Evolutionary conservation across 2,888 invertebrate species (phyloP).

Genomic region (Dioctria rufipes): DNA sequence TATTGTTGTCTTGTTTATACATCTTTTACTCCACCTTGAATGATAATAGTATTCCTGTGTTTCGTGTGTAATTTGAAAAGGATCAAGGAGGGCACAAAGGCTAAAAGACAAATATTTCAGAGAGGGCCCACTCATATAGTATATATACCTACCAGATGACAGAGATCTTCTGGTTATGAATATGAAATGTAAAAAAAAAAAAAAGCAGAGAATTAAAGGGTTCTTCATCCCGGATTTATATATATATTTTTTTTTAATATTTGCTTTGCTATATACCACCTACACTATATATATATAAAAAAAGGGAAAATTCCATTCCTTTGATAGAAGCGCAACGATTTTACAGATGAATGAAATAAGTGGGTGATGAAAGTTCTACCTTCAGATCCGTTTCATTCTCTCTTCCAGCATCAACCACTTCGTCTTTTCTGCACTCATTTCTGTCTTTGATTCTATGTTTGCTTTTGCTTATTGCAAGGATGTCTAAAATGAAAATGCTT

Average conservation of each 20-base stretch:
- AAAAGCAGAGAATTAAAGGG: constrained; percentile 25
- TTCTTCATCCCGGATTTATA: constrained; percentile 17
- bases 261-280: background rate
- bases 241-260: constrained; percentile 43
- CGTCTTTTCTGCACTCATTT: background rate
- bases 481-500: constrained; percentile 30
- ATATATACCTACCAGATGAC: constrained; percentile 8
- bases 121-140: too few relatives aligned
- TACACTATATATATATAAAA: background rate
- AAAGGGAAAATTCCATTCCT: background rate
- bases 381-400: background rate
- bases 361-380: constrained; percentile 39
- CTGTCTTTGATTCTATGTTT: constrained; percentile 2
- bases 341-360: constrained; percentile 47
- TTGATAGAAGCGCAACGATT: constrained; percentile 29
- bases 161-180: constrained; percentile 23
- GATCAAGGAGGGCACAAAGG: background rate
- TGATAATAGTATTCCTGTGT: background rate
- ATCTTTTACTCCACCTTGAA: background rate
- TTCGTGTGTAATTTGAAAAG: background rate
- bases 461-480: constrained; percentile 38
- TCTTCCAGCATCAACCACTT: background rate
- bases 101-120: background rate
- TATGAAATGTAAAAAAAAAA: constrained; percentile 30
- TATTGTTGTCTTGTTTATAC: background rate